Evolutionary conservation across 2,113 vertebrate genomes (phyloP), one percentile per base, ranked within the genome.

Genomic region (Zosterops japonicus): DNA sequence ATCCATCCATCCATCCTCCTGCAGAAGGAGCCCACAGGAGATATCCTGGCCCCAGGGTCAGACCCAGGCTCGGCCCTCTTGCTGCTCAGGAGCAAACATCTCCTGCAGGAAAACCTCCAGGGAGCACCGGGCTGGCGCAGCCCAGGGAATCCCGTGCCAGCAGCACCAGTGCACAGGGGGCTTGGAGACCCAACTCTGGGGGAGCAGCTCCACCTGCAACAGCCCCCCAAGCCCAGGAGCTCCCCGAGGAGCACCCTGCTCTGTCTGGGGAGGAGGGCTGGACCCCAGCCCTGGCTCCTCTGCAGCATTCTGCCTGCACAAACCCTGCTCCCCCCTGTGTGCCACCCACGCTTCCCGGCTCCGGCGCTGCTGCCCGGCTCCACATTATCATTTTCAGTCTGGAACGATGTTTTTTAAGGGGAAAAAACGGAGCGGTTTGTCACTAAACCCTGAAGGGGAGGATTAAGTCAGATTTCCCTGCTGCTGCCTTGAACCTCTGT

Each of bases 251-350:
- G 29, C 75, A 11, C 12, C 82, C 9, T 0, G 2, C 25, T 20
- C 11, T 22, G 5, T 33, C 28, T 0, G 4, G 2, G 29, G 41
- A 9, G 39, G 8, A 9, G 23, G 10, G 65, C 20, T 18, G 71
- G 19, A 46, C 25, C 27, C 3, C 55, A 2, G 19, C 78, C 87
- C 74, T 31, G 3, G 4, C 47, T 82, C 12, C 96, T 95, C 19
- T 95, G 95, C 96, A 97, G 91, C 84, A 94, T 94, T 95, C 55
- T 74, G 41, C 55, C 92, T 35, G 95, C 90, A 77, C 86, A 71
- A 83, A 6, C 50, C 69, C 57, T 2, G 57, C 74, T 81, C 67
- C 44, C 93, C 67, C 84, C 67, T 56, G 39, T 46, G 83, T 65
- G 65, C 59, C 91, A 69, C 91, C 94, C 93, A 85, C 89, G 53